These are phyloP conservation scores for Rhineura floridana DNA, from an alignment of 2,113 vertebrate genomes.

Conservation along the genomic window DNA sequence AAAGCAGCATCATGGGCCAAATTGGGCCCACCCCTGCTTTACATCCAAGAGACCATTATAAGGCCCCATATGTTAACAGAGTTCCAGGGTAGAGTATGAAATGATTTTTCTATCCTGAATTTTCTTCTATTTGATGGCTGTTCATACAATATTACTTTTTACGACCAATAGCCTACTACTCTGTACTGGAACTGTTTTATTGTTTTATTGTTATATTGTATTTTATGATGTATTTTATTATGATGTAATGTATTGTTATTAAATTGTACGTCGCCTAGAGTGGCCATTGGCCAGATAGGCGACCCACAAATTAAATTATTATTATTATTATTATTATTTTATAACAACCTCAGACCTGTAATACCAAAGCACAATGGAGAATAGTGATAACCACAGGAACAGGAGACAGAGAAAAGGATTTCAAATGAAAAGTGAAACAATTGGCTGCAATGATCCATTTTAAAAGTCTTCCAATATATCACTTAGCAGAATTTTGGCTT, in stretches of 20 bases:
- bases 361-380: conserved; percentile 55
- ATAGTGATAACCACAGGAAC: conserved; percentile 59
- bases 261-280: too few species aligned
- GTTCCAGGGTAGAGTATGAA: conserved; percentile 68
- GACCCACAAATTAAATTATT: too few species aligned
- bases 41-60: conserved; percentile 61
- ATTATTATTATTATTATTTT: too few species aligned
- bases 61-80: conserved; percentile 73
- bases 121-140: conserved; percentile 74
- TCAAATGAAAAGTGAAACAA: background rate
- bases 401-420: conserved; percentile 48
- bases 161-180: conserved; percentile 57
- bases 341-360: conserved; percentile 38
- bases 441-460: background rate
- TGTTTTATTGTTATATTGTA: too few species aligned
- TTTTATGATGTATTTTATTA: too few species aligned
- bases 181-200: too few species aligned
- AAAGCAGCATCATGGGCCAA: too few species aligned
- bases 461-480: conserved; percentile 60
- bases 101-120: conserved; percentile 78
- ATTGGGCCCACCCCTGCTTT: too few species aligned
- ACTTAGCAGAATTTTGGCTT: conserved; percentile 72
- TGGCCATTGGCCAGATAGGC: too few species aligned
- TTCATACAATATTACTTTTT: too few species aligned
- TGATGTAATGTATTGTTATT: too few species aligned